Evolutionary conservation across 2,888 invertebrate genomes (phyloP), one percentile per base, ranked within the genome.

Genomic region (Callosobruchus maculatus): DNA sequence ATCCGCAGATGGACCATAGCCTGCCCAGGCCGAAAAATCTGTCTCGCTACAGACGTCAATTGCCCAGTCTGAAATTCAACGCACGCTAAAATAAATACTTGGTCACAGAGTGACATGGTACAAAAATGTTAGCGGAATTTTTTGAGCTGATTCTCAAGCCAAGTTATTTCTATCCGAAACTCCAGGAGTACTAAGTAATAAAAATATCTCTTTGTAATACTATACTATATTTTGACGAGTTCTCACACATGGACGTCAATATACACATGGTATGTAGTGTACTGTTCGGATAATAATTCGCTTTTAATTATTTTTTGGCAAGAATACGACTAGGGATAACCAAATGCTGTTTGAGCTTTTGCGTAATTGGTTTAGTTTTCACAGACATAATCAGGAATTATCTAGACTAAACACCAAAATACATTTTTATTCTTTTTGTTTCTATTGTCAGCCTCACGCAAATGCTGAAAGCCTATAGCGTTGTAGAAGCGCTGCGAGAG

Each of bases 81-180:
- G 49, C 20, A 30, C 67, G n/a, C 22, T 22, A 70, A 70, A 71
- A 71, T 67, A 71, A 67, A 71, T 71, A n/a, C 22, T 67, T 67
- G 67, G 71, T 31, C 49, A 71, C 21, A 18, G 21, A 71, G 21
- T 71, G 71, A 71, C 71, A 71, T 71, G 71, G n/a, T 66, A 18
- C 49, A 71, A 71, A 71, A 71, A 67, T 67, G 71, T 67, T 26
- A 67, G 67, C 5, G 71, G 67, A 67, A 71, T 49, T 71, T 71
- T 71, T 71, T 26, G 71, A 49, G 49, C 49, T 5, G 49, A 49
- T 49, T 49, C 49, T 5, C 49, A 49, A 49, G 71, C 67, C 71
- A 71, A 67, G 71, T 67, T 71, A 71, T 71, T 71, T 71, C 20
- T 67, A 30, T 67, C 22, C 20, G 22, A 67, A 71, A 71, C 67